phyloP scores from a whole-genome alignment of 2,113 vertebrate species.

The Corythoichthys intestinalis region DNA sequence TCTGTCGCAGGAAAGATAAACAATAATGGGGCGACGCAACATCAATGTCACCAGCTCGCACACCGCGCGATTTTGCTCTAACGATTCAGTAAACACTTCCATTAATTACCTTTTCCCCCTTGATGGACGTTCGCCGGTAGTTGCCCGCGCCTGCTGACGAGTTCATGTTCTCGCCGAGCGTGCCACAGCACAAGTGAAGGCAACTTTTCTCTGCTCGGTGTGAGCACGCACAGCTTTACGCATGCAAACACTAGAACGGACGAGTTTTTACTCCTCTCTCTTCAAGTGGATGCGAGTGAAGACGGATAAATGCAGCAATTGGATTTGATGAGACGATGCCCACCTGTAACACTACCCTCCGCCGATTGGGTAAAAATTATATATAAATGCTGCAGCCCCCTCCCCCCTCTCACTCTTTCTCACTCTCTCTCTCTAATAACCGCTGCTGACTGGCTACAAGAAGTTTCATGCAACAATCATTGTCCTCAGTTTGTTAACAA shows the following conservation, averaged over 20 bases:
- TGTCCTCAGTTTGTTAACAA: neutral
- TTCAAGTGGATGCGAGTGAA: neutral
- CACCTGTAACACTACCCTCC: slow-evolving; percentile 38
- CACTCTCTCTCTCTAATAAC: neutral
- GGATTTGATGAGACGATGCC: slow-evolving; percentile 15
- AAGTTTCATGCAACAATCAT: neutral
- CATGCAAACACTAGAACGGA: neutral
- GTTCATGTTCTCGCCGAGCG: slow-evolving; percentile 65
- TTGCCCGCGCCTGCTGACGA: slow-evolving; percentile 70
- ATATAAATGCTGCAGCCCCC: neutral
- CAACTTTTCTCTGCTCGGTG: neutral
- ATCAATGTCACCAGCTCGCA: neutral
- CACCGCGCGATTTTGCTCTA: neutral
- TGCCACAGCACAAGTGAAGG: slow-evolving; percentile 30
- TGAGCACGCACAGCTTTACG: neutral
- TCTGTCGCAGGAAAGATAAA: neutral
- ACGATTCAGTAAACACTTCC: neutral
- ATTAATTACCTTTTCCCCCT: slow-evolving; percentile 64
- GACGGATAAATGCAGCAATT: neutral
- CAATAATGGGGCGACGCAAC: neutral
- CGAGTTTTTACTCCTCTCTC: neutral
- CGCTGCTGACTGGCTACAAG: neutral
- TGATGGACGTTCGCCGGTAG: slow-evolving; percentile 64
- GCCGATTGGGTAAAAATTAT: slow-evolving; percentile 13
- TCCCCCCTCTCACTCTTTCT: neutral